Percentiles rank a stretch among this genome's conserved stretches.
Conservation (phyloP, 1,140 invertebrate genomes). For the Drosophila tropicalis region DNA sequence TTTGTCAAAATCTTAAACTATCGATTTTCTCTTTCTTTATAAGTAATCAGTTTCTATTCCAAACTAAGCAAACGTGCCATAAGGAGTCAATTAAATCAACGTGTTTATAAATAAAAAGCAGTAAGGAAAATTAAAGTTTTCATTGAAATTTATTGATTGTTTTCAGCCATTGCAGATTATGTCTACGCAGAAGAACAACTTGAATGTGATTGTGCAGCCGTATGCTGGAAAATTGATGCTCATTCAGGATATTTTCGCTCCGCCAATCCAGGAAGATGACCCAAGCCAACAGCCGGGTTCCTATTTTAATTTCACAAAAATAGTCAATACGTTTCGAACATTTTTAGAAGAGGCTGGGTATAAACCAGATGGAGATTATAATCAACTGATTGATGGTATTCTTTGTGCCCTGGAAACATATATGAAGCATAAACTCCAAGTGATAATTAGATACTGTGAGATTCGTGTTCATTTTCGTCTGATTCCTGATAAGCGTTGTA, state of each 20-base stretch:
- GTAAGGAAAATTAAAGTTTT: background rate
- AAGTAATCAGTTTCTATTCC: too few species aligned
- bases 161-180: background rate
- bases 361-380: background rate
- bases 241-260: slow-evolving; percentile 27
- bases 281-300: background rate
- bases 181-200: background rate
- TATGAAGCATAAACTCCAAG: slow-evolving; percentile 29
- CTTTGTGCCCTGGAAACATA: slow-evolving; percentile 53
- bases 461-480: slow-evolving; percentile 44
- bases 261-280: background rate
- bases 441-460: slow-evolving; percentile 36
- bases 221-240: slow-evolving; percentile 48
- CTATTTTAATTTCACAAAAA: slow-evolving; percentile 35
- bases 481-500: slow-evolving; percentile 26
- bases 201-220: slow-evolving; percentile 41
- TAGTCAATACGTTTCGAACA: slow-evolving; percentile 30
- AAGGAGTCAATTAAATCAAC: background rate
- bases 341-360: background rate
- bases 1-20: too few species aligned
- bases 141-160: background rate
- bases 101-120: background rate
- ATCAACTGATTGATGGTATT: slow-evolving; percentile 33
- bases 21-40: too few species aligned
- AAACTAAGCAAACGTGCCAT: background rate